Percentiles rank a stretch among this genome's conserved stretches.
phyloP scores from a whole-genome alignment of 1,140 invertebrate genomes.

The Heterodera carotae region DNA sequence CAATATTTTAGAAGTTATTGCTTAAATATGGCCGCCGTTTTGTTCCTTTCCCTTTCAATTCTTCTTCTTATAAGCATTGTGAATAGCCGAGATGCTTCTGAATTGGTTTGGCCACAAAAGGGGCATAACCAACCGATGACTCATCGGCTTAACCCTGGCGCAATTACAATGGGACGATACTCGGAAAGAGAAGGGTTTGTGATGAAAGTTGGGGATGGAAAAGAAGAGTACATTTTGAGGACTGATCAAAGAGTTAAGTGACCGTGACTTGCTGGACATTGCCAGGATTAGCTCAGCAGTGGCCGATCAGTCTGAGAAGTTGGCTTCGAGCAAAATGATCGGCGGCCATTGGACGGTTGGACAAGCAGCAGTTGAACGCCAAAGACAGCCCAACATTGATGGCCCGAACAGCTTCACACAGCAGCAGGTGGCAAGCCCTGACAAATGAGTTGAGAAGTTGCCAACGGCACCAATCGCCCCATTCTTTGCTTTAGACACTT shows the following conservation, averaged over 20 bases:
- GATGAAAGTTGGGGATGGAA: no score
- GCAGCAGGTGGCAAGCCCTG: no score
- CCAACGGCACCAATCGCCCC: no score
- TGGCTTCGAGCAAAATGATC: background rate
- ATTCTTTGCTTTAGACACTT: background rate
- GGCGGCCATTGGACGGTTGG: background rate
- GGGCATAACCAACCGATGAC: background rate
- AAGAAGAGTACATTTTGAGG: no score
- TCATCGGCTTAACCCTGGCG: background rate
- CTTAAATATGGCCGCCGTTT: background rate
- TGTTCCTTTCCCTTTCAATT: background rate
- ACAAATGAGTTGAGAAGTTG: no score
- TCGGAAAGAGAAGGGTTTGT: conserved; percentile 8
- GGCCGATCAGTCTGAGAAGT: background rate
- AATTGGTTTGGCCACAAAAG: background rate
- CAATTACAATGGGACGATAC: conserved; percentile 4
- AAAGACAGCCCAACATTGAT: no score
- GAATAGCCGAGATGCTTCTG: background rate
- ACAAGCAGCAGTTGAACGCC: background rate
- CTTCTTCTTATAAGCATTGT: background rate
- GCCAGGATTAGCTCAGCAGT: background rate
- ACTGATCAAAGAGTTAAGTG: background rate
- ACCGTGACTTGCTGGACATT: conserved; percentile 1
- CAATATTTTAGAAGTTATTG: no score
- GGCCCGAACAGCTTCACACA: no score